Evolutionary conservation across 1,140 invertebrate species (phyloP).

Genomic region (Orius insidiosus): DNA sequence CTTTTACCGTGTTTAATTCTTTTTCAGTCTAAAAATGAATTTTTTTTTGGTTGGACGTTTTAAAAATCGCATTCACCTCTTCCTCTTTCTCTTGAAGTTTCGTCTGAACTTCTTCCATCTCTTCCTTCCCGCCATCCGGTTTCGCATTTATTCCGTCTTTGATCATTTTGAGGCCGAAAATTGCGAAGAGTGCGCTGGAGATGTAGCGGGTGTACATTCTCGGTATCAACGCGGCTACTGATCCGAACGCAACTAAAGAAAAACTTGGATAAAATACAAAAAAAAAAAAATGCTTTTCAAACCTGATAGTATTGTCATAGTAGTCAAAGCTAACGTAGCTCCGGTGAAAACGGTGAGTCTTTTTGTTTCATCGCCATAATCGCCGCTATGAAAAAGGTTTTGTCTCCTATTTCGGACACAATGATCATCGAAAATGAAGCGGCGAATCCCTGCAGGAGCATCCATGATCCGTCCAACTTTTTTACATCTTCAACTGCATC

Average conservation of each 20-base stretch:
- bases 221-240: conserved; percentile 86
- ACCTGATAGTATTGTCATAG: conserved; percentile 68
- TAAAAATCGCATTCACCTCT: conserved; percentile 31
- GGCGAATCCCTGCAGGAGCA: conserved; percentile 83
- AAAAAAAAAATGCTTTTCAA: neutral
- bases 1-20: too few species aligned
- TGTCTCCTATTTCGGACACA: conserved; percentile 95
- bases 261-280: too few species aligned
- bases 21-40: neutral
- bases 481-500: too few species aligned
- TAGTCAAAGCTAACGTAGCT: conserved; percentile 73
- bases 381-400: conserved; percentile 98
- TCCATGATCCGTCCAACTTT: too few species aligned
- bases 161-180: conserved; percentile 98
- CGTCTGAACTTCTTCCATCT: conserved; percentile 91
- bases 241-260: conserved; percentile 57
- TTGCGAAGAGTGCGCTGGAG: conserved; percentile 83
- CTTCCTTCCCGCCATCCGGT: conserved; percentile 83
- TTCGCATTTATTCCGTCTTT: conserved; percentile 92
- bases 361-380: conserved; percentile 99
- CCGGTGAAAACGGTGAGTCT: conserved; percentile 80
- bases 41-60: too few species aligned
- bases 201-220: conserved; percentile 88
- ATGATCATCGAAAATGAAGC: conserved; percentile 90
- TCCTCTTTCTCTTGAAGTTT: conserved; percentile 84